Base-by-base conservation (phyloP, 53 echinoderm and acorn worm genomes). In the Holothuria leucospilota region DNA sequence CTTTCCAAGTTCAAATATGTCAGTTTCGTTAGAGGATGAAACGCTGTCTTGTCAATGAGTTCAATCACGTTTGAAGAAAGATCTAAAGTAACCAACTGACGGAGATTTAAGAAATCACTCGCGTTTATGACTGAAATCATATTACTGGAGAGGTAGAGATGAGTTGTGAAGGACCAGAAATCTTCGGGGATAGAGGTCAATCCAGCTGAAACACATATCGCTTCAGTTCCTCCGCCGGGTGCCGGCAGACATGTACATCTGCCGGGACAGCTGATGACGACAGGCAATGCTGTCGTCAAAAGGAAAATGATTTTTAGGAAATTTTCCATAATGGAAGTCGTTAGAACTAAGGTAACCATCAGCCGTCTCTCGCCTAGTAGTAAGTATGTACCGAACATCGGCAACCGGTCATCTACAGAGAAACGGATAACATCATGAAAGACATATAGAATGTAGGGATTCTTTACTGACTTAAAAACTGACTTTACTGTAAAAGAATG, bases 11-110 rank as follows among this genome's bases (percentile, higher is more conserved):
- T 25, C 29, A 80, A 60, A 14, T 61, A 2, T 14, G 29, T 29
- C 34, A 80, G 56, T 61, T 59, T 16, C 34, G 80, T 61, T 6
- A 80, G 61, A 9, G 59, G 28, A 20, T 60, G 80, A n/a, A 80
- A 80, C 6, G 80, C 80, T 5, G 26, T 56, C 25, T 80, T 21
- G 20, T 80, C 20, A 27, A 80, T 80, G 27, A 6, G 29, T 29
- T 80, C 80, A 0, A 80, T 80, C 11, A 51, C 9, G 61, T 80
- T 80, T 4, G 53, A 58, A 39, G 61, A 80, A 13, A 80, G 56
- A 16, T 80, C 61, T 27, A 80, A 29, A 4, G 29, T 61, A 18
- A 29, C 18, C 8, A 80, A 13, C 5, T 61, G 28, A 6, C 6
- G 6, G 6, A 80, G 56, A 51, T 39, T 56, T 27, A 7, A 58